A percentile compares a stretch with the other conserved stretches of the same genome.
Conservation (phyloP, 2,113 vertebrate genomes). For the Clarias gariepinus region DNA sequence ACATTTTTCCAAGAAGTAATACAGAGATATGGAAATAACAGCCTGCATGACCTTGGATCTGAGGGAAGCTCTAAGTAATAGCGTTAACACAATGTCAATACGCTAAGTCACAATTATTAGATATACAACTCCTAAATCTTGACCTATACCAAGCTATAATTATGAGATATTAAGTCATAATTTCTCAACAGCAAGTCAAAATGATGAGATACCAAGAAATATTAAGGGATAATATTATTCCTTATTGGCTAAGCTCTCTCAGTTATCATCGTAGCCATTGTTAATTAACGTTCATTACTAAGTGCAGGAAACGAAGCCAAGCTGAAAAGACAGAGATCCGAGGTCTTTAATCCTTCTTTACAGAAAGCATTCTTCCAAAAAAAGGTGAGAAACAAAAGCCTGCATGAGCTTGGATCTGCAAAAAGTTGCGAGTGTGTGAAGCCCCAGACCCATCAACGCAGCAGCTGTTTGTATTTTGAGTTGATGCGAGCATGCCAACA, state of each 20-base stretch:
- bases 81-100: neutral
- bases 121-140: neutral
- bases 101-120: neutral
- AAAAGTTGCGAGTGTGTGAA: neutral
- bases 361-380: neutral
- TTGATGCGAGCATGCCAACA: conserved; percentile 3
- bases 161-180: neutral
- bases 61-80: neutral
- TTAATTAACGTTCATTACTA: neutral
- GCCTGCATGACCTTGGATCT: neutral
- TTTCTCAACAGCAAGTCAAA: neutral
- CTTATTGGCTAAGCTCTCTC: neutral
- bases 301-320: neutral
- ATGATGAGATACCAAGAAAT: neutral
- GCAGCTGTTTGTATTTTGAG: neutral
- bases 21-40: neutral
- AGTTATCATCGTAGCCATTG: neutral
- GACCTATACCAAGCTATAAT: neutral
- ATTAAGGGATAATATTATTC: neutral
- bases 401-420: neutral
- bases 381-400: neutral
- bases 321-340: neutral
- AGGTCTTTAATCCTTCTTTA: neutral
- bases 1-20: neutral
- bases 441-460: conserved; percentile 2